Evolutionary conservation across 2,888 invertebrate species (phyloP).

Genomic region (Oxytorus armatus): DNA sequence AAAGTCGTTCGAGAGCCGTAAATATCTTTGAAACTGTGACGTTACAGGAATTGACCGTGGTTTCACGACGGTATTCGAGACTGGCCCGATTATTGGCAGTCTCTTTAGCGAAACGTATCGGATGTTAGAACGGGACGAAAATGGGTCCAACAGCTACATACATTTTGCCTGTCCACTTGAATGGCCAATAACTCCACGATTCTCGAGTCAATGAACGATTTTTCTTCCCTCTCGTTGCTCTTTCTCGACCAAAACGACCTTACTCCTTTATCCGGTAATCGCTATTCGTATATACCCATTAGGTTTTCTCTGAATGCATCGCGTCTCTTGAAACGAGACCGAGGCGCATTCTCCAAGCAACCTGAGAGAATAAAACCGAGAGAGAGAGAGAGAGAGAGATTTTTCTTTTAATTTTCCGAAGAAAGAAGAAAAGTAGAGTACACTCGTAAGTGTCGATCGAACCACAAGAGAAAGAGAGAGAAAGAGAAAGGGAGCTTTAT

Average conservation of each 20-base stretch:
- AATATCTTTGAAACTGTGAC: too few species aligned
- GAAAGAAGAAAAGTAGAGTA: conserved; percentile 10
- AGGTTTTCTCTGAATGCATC: conserved; percentile 56
- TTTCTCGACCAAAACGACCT: conserved; percentile 57
- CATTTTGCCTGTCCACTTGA: conserved; percentile 6
- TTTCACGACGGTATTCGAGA: too few species aligned
- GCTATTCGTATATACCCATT: conserved; percentile 62
- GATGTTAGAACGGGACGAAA: conserved; percentile 8
- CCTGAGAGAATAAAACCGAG: conserved; percentile 44
- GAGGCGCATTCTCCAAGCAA: conserved; percentile 57
- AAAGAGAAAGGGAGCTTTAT: too few species aligned
- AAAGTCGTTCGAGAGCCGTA: too few species aligned
- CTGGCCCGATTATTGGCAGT: background rate
- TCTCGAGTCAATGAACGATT: conserved; percentile 46
- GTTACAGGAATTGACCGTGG: background rate
- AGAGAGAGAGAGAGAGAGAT: conserved; percentile 7
- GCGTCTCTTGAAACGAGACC: conserved; percentile 39
- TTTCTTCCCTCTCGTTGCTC: conserved; percentile 49
- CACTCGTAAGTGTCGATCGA: conserved; percentile 30
- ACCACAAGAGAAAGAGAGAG: too few species aligned
- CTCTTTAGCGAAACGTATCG: background rate
- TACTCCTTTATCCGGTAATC: conserved; percentile 60
- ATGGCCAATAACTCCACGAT: conserved; percentile 24
- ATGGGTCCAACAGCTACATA: conserved; percentile 11
- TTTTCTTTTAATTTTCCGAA: conserved; percentile 25